Evolutionary conservation across 2,888 invertebrate species (phyloP).

Genomic region (Noctua pronuba): DNA sequence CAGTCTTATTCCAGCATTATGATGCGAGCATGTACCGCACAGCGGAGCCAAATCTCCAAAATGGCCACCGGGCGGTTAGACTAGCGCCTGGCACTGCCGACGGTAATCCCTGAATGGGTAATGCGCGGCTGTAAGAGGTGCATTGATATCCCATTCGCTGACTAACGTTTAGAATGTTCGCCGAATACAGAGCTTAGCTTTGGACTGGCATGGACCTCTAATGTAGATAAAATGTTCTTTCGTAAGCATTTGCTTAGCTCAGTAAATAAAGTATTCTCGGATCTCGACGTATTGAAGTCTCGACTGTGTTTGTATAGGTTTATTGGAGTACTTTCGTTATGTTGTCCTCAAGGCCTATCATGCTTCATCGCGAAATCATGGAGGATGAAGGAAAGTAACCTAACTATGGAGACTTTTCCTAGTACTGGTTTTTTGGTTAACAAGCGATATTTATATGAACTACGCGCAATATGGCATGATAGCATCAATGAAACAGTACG

Average conservation of each 20-base stretch:
- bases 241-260: conserved; percentile 18
- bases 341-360: background rate
- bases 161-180: conserved; percentile 48
- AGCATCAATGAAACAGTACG: conserved; percentile 12
- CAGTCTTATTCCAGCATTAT: conserved; percentile 43
- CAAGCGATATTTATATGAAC: background rate
- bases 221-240: conserved; percentile 42
- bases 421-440: background rate
- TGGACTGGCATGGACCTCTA: conserved; percentile 18
- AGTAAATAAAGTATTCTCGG: conserved; percentile 20
- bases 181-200: conserved; percentile 46
- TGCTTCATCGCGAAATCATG: background rate
- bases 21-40: conserved; percentile 36
- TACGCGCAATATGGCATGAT: background rate
- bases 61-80: conserved; percentile 58
- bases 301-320: background rate
- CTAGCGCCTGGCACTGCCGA: conserved; percentile 52
- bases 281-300: background rate
- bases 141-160: conserved; percentile 65
- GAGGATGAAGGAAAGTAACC: background rate
- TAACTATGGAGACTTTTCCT: background rate
- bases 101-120: conserved; percentile 72
- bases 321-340: background rate
- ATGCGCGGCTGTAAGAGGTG: conserved; percentile 65
- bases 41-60: conserved; percentile 63